A percentile compares a stretch with the other conserved stretches of the same genome.
phyloP scores from a whole-genome alignment of 2,113 vertebrate species.

The Pseudolaguvia tuberculata region DNA sequence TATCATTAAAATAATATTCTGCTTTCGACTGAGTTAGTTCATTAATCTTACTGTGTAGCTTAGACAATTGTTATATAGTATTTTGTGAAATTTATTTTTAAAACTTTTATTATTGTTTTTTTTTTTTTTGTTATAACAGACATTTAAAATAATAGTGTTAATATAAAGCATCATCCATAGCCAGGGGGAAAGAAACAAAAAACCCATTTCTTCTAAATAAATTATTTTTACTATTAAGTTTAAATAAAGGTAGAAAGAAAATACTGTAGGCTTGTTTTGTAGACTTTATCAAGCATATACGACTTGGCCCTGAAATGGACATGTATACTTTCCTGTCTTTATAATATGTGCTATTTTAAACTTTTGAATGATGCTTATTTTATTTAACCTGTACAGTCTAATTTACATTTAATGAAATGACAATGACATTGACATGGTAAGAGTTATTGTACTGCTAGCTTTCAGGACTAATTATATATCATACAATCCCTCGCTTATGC shows the following conservation, averaged over 20 bases:
- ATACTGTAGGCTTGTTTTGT: background rate
- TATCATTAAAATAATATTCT: background rate
- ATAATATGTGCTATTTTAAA: background rate
- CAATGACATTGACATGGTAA: slow-evolving; percentile 16
- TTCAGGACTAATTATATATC: slow-evolving; percentile 8
- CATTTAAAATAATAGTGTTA: background rate
- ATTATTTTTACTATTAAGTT: background rate
- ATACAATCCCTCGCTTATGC: slow-evolving; percentile 1
- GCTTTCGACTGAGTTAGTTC: background rate
- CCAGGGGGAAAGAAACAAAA: background rate
- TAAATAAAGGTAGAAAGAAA: background rate
- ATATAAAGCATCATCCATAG: background rate
- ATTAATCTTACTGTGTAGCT: background rate
- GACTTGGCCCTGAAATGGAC: background rate
- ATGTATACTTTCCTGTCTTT: background rate
- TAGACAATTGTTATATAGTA: background rate
- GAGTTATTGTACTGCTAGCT: background rate
- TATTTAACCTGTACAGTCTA: slow-evolving; percentile 1
- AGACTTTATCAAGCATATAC: background rate
- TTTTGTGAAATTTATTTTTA: background rate
- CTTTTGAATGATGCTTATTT: background rate
- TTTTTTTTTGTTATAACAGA: background rate
- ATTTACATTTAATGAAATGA: slow-evolving; percentile 11
- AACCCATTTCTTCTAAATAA: too few species aligned
- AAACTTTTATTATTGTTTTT: background rate